Evolutionary conservation across 2,113 vertebrate genomes (phyloP), one percentile per base, ranked within the genome.

Genomic region (Siphamia tubifer): DNA sequence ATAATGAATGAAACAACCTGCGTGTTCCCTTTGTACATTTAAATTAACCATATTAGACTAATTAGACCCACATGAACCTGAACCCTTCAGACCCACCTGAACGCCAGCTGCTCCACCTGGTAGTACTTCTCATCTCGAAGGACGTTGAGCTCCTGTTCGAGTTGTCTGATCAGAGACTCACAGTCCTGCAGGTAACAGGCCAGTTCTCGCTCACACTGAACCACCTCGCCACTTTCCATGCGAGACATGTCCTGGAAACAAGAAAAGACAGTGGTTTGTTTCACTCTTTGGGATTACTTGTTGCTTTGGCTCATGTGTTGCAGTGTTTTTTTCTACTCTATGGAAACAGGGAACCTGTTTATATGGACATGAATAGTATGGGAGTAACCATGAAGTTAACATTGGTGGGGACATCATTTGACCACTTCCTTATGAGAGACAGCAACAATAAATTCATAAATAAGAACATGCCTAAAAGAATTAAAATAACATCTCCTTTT

Each of bases 41-140:
- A 30, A 45, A 3, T 34, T 19, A 16, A 43, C n/a, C 13, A 1
- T 21, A 36, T 25, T 6, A 43, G 8, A 8, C 34, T 40, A 39
- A 40, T 15, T 21, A 31, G 12, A 10, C 1, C 9, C 15, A 65
- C 5, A 9, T 28, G 21, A 1, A 21, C 15, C 21, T n/a, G n/a
- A n/a, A n/a, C 13, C 3, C 4, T 11, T 6, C 36, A 17, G 7
- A 45, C 87, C 79, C 87, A 98, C 98, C 96, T 96, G 91, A 97
- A 96, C n/a, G 84, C 95, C 77, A 99, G 90, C 87, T 98, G 96
- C 77, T 99, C 98, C 74, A 99, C 92, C 87, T 99, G 96, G 89
- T 96, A 98, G 84, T 98, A 99, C 9, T 94, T 96, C 80, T 98
- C 95, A 6, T 97, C 94, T 49, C 94, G 80, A 0, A 99, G 94